Evolutionary conservation across 2,888 invertebrate genomes (phyloP), one percentile per base, ranked within the genome.

Genomic region (Augiades crinisus): DNA sequence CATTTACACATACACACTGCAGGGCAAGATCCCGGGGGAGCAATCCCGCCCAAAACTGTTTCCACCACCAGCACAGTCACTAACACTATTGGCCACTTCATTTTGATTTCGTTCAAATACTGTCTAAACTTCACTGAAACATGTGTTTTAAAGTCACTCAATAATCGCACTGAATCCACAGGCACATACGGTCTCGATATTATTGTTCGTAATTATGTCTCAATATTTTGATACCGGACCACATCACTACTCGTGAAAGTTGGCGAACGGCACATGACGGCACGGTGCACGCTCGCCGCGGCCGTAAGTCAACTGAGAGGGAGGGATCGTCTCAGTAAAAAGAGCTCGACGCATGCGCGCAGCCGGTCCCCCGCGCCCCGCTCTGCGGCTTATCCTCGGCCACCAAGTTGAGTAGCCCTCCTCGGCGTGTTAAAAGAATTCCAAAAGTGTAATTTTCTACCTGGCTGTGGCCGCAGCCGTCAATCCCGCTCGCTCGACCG

Each of bases 1-100:
- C 98, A 98, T 84, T 97, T 97, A 88, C 98, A 98, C 68, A 92
- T 92, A 85, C 98, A 98, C 64, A 93, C 93, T 34, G 91, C 91
- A 54, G 95, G 95, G 68, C 95, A 95, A 61, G 91, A 91, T 61
- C 92, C 92, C 57, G 91, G 88, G 61, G 90, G 88, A 53, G 90
- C 90, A 56, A 87, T 72, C 57, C 78, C 85, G 60, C 78, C 81
- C 56, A 77, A 67, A 71, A 80, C 75, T 60, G 81, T 81, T 78
- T 78, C 73, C 72, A 77, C 79, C 76, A 84, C 70, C 75, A 85
- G 72, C 73, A 88, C 80, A 77, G 76, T 81, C 73, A 87, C 79
- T 67, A 78, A 75, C 78, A 89, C 81, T 70, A 80, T 70, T 70
- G 81, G 73, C 85, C 86, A 88, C 86, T 71, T 81, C 88, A 88